Base-by-base conservation (phyloP, 2,113 vertebrate genomes). In the Stictonetta naevosa region DNA sequence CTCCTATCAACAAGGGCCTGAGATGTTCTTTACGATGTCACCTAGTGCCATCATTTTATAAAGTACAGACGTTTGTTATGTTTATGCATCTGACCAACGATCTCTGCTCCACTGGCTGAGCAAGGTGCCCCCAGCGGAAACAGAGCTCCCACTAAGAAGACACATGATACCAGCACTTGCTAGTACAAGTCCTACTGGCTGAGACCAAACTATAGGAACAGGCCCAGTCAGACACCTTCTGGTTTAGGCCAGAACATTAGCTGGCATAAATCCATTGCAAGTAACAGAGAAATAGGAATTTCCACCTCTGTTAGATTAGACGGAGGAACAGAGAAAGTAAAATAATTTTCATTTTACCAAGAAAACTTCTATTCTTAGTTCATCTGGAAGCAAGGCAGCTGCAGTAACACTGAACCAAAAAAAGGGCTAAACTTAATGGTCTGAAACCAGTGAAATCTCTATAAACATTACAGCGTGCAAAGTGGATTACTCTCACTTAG, bases 71-170 rank as follows among this genome's bases (percentile, higher is more conserved):
- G 42, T 20, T 63, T 78, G 6, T 63, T 28, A 25, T 13, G 62
- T 11, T 7, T 4, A 1, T 28, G 7, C 6, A 10, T 86, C 63
- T 21, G 2, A 55, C 16, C 11, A 42, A 2, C 0, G 62, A 85
- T 50, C n/a, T 64, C 29, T 72, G 22, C 11, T 59, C 8, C 1
- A 4, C 36, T 83, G 14, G 8, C 28, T 67, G 22, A 56, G 22
- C 6, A 38, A 90, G 17, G 21, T 21, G 17, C 40, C 28, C 64
- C 33, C n/a, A 10, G 56, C 13, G 8, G 25, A 76, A 25, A 23
- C 4, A 2, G 44, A 58, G 18, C 20, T 2, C 22, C 11, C 20
- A 62, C 14, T 28, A 53, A 73, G 17, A 38, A 19, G 5, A 2
- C 52, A 71, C 3, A 2, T 7, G 5, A 1, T 66, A 48, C 46